These are phyloP conservation scores for Adelognathus sp. DNA, from an alignment of 2,888 invertebrate species.

Conservation along the genomic window DNA sequence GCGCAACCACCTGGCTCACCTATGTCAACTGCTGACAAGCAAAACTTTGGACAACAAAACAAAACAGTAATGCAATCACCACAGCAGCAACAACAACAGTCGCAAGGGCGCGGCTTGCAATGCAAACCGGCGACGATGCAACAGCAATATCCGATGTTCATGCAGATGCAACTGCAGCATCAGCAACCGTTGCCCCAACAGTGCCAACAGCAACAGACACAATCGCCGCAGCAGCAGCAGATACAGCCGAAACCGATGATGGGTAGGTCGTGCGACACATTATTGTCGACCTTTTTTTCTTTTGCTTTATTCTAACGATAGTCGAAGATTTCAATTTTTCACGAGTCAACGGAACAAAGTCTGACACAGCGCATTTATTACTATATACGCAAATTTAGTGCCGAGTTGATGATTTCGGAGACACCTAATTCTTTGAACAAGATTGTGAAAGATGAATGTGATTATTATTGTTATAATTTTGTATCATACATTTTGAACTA, in stretches of 20 bases:
- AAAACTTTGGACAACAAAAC: conserved; percentile 81
- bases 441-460: too few relatives aligned
- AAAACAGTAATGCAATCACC: conserved; percentile 80
- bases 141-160: conserved; percentile 67
- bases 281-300: too few relatives aligned
- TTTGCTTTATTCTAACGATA: too few relatives aligned
- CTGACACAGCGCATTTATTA: too few relatives aligned
- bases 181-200: conserved; percentile 71
- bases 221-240: conserved; percentile 79
- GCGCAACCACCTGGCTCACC: conserved; percentile 82
- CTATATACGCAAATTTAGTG: too few relatives aligned
- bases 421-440: too few relatives aligned
- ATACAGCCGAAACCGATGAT: conserved; percentile 84
- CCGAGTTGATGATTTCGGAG: too few relatives aligned
- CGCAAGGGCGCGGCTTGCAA: conserved; percentile 73
- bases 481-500: too few relatives aligned
- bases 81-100: conserved; percentile 77
- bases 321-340: too few relatives aligned
- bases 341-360: too few relatives aligned
- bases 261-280: conserved; percentile 79
- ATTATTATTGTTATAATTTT: too few relatives aligned
- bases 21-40: conserved; percentile 83
- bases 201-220: conserved; percentile 60
- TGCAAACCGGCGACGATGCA: conserved; percentile 69
- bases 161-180: conserved; percentile 74